Percentiles rank a stretch among this genome's conserved stretches.
Evolutionary conservation across 2,113 vertebrate species (phyloP).

Genomic region (Megaleporinus macrocephalus): DNA sequence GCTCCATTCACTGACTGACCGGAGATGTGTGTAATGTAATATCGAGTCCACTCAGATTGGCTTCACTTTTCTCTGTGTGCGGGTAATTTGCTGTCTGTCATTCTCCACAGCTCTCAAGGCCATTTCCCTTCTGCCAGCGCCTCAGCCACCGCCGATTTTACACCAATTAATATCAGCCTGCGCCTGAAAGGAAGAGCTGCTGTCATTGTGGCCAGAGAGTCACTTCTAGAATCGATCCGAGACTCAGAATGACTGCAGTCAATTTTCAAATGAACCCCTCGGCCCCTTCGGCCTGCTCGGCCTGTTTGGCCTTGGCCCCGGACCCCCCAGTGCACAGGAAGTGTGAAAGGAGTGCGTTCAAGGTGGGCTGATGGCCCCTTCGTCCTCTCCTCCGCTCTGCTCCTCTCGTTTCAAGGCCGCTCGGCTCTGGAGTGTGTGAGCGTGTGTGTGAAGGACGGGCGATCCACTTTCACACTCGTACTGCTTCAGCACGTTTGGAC

Average conservation of each 20-base stretch:
- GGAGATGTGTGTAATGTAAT: neutral
- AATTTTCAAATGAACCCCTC: conserved; percentile 79
- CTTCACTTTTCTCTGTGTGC: conserved; percentile 32
- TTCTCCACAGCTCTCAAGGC: conserved; percentile 27
- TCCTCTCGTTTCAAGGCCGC: conserved; percentile 1
- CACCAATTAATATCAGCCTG: conserved; percentile 79
- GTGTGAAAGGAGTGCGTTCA: conserved; percentile 12
- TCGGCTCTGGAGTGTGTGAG: neutral
- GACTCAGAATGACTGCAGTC: conserved; percentile 68
- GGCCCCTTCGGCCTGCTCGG: conserved; percentile 43
- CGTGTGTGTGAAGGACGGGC: conserved; percentile 1
- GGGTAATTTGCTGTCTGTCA: conserved; percentile 44
- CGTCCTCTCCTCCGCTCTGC: neutral
- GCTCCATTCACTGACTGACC: neutral
- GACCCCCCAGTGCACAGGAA: conserved; percentile 36
- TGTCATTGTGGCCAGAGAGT: conserved; percentile 36
- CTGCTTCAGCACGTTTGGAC: neutral
- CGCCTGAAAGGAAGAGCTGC: conserved; percentile 59
- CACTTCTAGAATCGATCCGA: neutral
- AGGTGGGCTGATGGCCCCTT: neutral
- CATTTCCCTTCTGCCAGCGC: conserved; percentile 20
- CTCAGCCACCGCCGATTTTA: conserved; percentile 67
- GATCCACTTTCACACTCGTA: neutral
- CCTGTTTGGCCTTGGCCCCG: conserved; percentile 43
- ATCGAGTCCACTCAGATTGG: conserved; percentile 22